Percentiles rank a stretch among this genome's conserved stretches.
Conservation (phyloP, 2,113 vertebrate species). For the Ciconia maguari region DNA sequence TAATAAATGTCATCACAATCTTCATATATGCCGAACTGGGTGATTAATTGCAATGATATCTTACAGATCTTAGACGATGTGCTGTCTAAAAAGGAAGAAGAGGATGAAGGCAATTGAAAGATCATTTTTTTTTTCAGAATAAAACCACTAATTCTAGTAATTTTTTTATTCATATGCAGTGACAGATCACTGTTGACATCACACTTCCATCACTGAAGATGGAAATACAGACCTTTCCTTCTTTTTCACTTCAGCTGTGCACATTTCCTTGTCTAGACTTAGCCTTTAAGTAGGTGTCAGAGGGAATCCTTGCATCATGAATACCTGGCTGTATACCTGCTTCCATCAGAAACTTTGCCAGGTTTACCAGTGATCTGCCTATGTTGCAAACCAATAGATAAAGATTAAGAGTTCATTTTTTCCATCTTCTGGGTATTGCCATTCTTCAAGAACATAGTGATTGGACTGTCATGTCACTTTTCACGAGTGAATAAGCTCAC, state of each 20-base stretch:
- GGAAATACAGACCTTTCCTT: neutral
- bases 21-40: neutral
- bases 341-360: neutral
- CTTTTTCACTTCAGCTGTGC: neutral
- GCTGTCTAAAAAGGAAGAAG: neutral
- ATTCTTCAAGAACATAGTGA: neutral
- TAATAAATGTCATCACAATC: neutral
- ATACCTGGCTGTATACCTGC: neutral
- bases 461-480: neutral
- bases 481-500: neutral
- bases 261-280: neutral
- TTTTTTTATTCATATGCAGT: neutral
- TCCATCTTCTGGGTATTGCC: neutral
- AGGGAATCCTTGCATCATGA: neutral
- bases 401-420: neutral
- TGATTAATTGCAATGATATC: neutral
- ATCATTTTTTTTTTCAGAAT: neutral
- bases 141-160: neutral
- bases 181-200: neutral
- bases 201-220: neutral
- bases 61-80: neutral
- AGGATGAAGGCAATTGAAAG: rapidly evolving
- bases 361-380: neutral
- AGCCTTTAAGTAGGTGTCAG: neutral
- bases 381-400: neutral